Base-by-base conservation (phyloP, 2,888 invertebrate genomes). In the Notodonta dromedarius region DNA sequence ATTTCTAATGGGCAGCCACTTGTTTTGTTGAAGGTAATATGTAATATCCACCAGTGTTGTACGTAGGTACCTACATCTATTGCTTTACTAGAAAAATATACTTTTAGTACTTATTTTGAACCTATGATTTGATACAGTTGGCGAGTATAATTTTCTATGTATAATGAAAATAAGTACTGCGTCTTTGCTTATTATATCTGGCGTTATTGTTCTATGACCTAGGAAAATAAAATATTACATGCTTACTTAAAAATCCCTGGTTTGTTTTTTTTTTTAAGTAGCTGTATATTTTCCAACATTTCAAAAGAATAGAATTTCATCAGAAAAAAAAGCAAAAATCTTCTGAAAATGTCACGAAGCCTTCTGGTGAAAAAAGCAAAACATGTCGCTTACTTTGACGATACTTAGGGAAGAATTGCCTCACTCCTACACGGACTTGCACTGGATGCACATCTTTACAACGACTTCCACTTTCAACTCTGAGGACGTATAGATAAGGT, bases 401-500 rank as follows among this genome's bases (percentile, higher is more conserved):
- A 87, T 89, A 89, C 90, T 92, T 90, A 89, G 86, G 86, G 70
- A 84, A 82, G 85, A 85, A 85, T 84, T 84, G 84, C 86, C 88
- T 87, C 79, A 83, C 87, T 85, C 85, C 85, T 82, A 84, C 84
- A 83, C 73, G 69, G 74, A 83, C 83, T 83, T 91, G 91, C 90
- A 90, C 76, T 84, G 76, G 85, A 88, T 91, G 92, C 91, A 92
- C 72, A 71, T 62, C 68, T 35, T 16, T 12, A 57, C 11, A 39
- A 0, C 6, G 48, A 48, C 9, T 35, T 6, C 16, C 0, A 80
- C 69, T 74, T 63, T 62, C 1, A 60, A 75, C 79, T 69, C 63
- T 87, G 80, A 24, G 0, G 0, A 0, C 0, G 0, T 0, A 0
- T 0, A 0, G 2, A 67, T 85, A 88, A 66, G 73, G 85, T 81